Evolutionary conservation across 1,140 invertebrate genomes (phyloP), one percentile per base, ranked within the genome.

Genomic region (Chironomus striatipennis): DNA sequence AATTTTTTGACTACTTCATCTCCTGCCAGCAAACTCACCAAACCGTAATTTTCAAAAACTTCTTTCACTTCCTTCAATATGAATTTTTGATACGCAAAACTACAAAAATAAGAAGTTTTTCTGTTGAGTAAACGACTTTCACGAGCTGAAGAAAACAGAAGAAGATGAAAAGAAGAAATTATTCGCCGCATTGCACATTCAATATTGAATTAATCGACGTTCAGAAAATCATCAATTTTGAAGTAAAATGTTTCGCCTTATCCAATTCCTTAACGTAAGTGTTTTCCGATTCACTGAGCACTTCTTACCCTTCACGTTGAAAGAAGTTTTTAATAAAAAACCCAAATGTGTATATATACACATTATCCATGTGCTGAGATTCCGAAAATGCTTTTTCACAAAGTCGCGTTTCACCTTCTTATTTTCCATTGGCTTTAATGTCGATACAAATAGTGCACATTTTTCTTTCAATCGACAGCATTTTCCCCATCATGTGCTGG

Each of bases 181-280:
- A 57, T 57, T 57, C 47, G 47, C 47, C 47, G 47, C 47, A 57
- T 57, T 57, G 47, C 47, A 57, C 47, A 57, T 57, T 57, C 47
- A 57, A 57, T 57, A 57, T 57, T 57, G 47, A 57, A 57, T 57
- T 57, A 57, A 57, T 57, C 47, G 47, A 57, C 47, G 12, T 57
- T 57, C 5, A 5, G 12, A 15, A 57, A 57, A 57, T 57, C 47
- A 57, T 57, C 47, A 57, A 57, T 57, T 15, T 57, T 57, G 12
- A 57, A n/a, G 12, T 57, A 57, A 57, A 57, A 57, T 15, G 24
- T 34, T 34, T 34, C 24, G 24, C 24, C 24, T 34, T 34, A 57
- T 57, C 47, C 47, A 57, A 57, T n/a, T 57, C 12, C 47, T 57
- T 10, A n/a, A 57, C 47, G 12, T 57, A 57, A 57, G 47, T 57